Base-by-base conservation (phyloP, 2,888 invertebrate genomes). In the Chrysomela aeneicollis region DNA sequence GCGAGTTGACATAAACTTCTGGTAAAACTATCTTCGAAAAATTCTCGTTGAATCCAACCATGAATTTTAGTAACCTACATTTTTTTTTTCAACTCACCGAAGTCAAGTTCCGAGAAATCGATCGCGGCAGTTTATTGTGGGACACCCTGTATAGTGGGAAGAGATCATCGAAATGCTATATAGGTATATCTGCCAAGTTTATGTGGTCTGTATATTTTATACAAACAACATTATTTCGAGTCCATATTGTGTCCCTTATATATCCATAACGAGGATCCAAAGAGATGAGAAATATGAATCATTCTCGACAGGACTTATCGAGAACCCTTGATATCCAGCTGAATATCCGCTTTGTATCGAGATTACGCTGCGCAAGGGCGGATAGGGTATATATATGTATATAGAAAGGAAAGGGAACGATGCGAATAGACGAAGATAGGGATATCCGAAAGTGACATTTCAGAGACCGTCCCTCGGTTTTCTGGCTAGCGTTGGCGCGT, bases 401-500 rank as follows among this genome's bases (percentile, higher is more conserved):
- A 35, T 6, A 10, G 32, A 42, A 15, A 42, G 42, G 2, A 12
- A 12, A 15, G 42, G 42, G n/a, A 4, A 42, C 1, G n/a, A 15
- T 8, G n/a, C 4, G n/a, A 12, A 15, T 2, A 35, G 12, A 35
- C 12, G 35, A 35, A 35, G 35, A 35, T 12, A 10, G 35, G 1
- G 35, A 42, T 55, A 18, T 19, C 42, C 61, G 61, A 65, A 50
- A 59, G 53, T 54, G 59, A 65, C 65, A 22, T 58, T 65, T 47
- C 50, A 59, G 62, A 62, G 65, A 65, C 59, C 65, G 65, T 59
- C 59, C 65, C 59, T 59, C 59, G 42, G 59, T 66, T 69, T 71
- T 64, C 66, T 63, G 65, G 21, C 50, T 61, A 66, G 67, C 69
- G 71, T 69, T 67, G 71, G 68, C 64, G 69, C 68, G 63, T 57